Evolutionary conservation across 2,797 vertebrate species (phyloP), one percentile per base, ranked within the genome.

Genomic region (Acanthis flammea): DNA sequence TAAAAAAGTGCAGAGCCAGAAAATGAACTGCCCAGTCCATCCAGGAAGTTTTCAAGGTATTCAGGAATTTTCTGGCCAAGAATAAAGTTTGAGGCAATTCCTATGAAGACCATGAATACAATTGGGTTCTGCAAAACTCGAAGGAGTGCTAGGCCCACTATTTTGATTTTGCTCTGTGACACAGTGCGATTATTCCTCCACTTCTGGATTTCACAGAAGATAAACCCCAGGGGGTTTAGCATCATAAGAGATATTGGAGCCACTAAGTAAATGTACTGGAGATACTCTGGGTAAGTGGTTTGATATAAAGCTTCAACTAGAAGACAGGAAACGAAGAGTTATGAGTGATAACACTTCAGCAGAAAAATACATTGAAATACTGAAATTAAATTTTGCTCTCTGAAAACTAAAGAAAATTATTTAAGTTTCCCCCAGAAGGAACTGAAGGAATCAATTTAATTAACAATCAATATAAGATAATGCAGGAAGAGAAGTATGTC

Each of bases 191-290:
- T 97, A 33, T 98, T 98, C 97, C 95, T 99, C 98, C 98, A 99
- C 96, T 98, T 98, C 97, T 99, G 99, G 92, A 99, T 98, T 98
- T 99, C 99, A 97, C 99, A 99, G 78, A 99, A 98, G 91, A 99
- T 99, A 97, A 98, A 99, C 42, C 98, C 97, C 63, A 98, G 92
- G 22, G 98, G 97, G 94, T 99, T 99, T 95, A 99, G 98, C 94
- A 99, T 98, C 99, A 99, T 99, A 94, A 99, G 98, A 92, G 99
- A 99, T 91, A 99, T 98, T 9, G 99, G 99, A 51, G 99, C 99
- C 88, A 99, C 99, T 86, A 99, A 97, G 96, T 99, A 99, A 95
- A 99, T 99, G 94, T 99, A 99, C 98, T 99, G 99, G 60, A 99
- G 98, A 97, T 99, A 99, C 86, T 99, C 98, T 68, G 99, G 99